Percentiles rank a stretch among this genome's conserved stretches.
Conservation (phyloP, 2,888 invertebrate species). For the Andrena bicolor region DNA sequence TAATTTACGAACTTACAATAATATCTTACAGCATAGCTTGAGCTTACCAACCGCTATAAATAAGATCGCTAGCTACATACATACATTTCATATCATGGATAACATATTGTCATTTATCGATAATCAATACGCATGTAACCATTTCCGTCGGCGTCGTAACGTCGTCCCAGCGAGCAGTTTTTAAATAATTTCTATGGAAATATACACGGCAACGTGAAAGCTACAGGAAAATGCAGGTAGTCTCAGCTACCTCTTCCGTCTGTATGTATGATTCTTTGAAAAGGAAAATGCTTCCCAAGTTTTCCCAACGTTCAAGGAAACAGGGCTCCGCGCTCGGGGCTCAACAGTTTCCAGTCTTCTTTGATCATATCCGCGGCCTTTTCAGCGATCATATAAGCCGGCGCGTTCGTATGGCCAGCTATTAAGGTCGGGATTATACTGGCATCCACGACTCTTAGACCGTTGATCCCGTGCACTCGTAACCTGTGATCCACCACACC, state of each 20-base stretch:
- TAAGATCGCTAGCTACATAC: neutral
- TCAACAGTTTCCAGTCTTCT: slow-evolving; percentile 75
- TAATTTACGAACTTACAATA: slow-evolving; percentile 5
- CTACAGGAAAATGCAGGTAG: neutral
- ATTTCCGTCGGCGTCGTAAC: neutral
- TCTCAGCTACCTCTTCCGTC: neutral
- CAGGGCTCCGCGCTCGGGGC: too few species aligned
- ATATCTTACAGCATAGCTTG: neutral
- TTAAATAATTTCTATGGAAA: slow-evolving; percentile 24
- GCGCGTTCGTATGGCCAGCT: slow-evolving; percentile 87
- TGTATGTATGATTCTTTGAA: neutral
- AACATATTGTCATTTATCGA: neutral
- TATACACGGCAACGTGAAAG: neutral
- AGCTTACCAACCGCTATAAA: neutral
- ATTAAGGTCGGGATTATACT: slow-evolving; percentile 87
- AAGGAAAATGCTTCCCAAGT: neutral
- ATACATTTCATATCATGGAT: neutral
- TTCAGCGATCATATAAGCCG: slow-evolving; percentile 87
- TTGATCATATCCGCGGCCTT: slow-evolving; percentile 87
- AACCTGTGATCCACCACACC: slow-evolving; percentile 86
- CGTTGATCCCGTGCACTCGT: slow-evolving; percentile 86
- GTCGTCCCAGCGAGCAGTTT: neutral
- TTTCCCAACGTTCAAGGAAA: neutral
- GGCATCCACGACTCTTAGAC: slow-evolving; percentile 87
- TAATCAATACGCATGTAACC: neutral